Evolutionary conservation across 2,797 vertebrate genomes (phyloP).

Genomic region (Pogoniulus pusillus): DNA sequence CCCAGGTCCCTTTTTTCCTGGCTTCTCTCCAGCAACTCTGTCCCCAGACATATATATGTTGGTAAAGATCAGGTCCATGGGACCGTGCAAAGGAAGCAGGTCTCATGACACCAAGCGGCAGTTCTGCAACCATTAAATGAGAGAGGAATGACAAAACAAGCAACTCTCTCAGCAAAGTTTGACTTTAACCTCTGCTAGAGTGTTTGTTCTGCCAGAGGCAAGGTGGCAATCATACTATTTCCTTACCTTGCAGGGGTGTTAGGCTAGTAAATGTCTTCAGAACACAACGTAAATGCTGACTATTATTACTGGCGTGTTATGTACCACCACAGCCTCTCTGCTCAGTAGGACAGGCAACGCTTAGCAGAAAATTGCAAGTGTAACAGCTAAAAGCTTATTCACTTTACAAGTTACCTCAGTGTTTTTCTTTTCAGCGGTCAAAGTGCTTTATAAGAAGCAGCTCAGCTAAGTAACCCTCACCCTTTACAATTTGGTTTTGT

Average conservation of each 20-base stretch:
- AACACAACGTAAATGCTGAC: slow-evolving; percentile 26
- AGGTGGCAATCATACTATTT: slow-evolving; percentile 19
- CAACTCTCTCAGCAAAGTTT: not conserved
- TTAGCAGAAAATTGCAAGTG: not conserved
- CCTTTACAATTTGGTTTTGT: slow-evolving; percentile 68
- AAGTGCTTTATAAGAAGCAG: slow-evolving; percentile 31
- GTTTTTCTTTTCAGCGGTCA: slow-evolving; percentile 24
- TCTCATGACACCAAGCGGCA: not conserved
- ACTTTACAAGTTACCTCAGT: slow-evolving; percentile 22
- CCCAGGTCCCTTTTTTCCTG: too few relatives aligned
- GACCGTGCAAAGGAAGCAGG: not conserved
- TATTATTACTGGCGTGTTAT: slow-evolving; percentile 5
- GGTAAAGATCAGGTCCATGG: not conserved
- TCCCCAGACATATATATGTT: too few relatives aligned
- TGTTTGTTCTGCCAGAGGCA: slow-evolving; percentile 29
- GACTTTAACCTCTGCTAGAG: not conserved
- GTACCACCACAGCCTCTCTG: not conserved
- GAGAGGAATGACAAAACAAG: not conserved
- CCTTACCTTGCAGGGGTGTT: slow-evolving; percentile 14
- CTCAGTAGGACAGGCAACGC: slow-evolving; percentile 33
- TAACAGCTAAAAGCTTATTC: slow-evolving; percentile 46
- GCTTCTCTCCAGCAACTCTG: too few relatives aligned
- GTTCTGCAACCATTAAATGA: not conserved
- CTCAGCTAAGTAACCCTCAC: slow-evolving; percentile 27
- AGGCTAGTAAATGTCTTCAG: slow-evolving; percentile 13